Conservation (phyloP, 2,888 invertebrate species). For the Andrena camellia region DNA sequence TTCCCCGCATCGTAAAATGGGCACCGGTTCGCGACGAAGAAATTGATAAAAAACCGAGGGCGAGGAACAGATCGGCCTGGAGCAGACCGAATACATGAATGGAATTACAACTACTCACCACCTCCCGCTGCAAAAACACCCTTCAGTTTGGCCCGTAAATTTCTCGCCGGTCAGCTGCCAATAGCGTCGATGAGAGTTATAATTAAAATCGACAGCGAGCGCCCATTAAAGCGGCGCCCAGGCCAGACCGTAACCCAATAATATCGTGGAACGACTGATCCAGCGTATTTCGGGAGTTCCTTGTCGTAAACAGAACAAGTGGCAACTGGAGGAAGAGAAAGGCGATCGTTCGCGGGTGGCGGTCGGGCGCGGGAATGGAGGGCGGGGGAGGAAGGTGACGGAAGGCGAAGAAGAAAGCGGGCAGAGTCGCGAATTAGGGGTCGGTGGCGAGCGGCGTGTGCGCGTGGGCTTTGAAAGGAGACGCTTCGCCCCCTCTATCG, state of each 20-base stretch:
- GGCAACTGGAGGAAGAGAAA: neutral
- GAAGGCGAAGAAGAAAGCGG: constrained; percentile 21
- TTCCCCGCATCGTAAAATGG: neutral
- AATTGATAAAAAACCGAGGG: neutral
- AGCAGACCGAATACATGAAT: neutral
- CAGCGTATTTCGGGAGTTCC: constrained; percentile 54
- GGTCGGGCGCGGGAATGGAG: neutral
- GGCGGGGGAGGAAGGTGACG: constrained; percentile 2
- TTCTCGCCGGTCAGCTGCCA: neutral
- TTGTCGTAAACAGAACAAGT: constrained; percentile 6
- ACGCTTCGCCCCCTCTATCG: constrained; percentile 50
- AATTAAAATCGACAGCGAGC: constrained; percentile 29
- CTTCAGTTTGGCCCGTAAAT: neutral
- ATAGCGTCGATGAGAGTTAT: neutral
- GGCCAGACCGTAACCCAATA: constrained; percentile 15
- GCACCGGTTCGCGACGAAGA: neutral
- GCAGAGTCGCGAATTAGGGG: constrained; percentile 70
- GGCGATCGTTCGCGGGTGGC: constrained; percentile 10
- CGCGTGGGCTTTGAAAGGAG: constrained; percentile 60
- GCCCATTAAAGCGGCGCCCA: neutral
- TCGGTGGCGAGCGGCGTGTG: constrained; percentile 69
- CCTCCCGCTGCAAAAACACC: neutral
- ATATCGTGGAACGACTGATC: constrained; percentile 25
- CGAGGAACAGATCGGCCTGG: no score
- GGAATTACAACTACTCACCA: neutral